Evolutionary conservation across 2,888 invertebrate species (phyloP).

Genomic region (Ametastegia equiseti): DNA sequence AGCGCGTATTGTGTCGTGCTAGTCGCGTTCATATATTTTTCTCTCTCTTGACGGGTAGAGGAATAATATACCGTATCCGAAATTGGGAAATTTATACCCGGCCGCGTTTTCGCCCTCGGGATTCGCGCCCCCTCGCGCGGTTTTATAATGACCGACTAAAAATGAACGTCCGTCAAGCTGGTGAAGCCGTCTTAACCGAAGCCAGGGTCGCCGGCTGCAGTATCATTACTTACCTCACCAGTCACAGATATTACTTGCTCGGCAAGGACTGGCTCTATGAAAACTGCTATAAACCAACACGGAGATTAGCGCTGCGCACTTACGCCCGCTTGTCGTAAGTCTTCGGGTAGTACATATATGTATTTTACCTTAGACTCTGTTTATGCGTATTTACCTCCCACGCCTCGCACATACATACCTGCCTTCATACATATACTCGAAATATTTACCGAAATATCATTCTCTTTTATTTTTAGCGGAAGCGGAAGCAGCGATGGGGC

Average conservation of each 20-base stretch:
- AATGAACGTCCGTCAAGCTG: conserved; percentile 62
- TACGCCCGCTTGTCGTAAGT: conserved; percentile 66
- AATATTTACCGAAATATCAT: conserved; percentile 8
- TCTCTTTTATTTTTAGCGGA: conserved; percentile 71
- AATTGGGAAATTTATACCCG: too few relatives aligned
- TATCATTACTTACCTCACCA: conserved; percentile 71
- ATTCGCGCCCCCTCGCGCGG: too few relatives aligned
- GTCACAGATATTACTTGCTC: conserved; percentile 69
- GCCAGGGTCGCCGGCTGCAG: conserved; percentile 68
- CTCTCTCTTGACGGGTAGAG: background rate
- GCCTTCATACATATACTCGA: too few relatives aligned
- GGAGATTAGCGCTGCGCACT: conserved; percentile 50
- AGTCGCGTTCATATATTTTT: background rate
- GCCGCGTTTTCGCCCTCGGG: background rate
- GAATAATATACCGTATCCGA: too few relatives aligned
- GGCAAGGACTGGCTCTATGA: conserved; percentile 70
- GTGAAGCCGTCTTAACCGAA: conserved; percentile 64
- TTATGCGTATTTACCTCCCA: too few relatives aligned
- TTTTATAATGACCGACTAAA: conserved; percentile 48
- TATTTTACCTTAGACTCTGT: background rate
- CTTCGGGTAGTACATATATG: background rate
- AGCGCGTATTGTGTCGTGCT: background rate
- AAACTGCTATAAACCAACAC: conserved; percentile 65
- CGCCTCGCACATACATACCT: too few relatives aligned
- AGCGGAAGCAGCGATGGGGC: conserved; percentile 81